phyloP scores from a whole-genome alignment of 2,888 invertebrate genomes.

The Philopedon plagiatum region DNA sequence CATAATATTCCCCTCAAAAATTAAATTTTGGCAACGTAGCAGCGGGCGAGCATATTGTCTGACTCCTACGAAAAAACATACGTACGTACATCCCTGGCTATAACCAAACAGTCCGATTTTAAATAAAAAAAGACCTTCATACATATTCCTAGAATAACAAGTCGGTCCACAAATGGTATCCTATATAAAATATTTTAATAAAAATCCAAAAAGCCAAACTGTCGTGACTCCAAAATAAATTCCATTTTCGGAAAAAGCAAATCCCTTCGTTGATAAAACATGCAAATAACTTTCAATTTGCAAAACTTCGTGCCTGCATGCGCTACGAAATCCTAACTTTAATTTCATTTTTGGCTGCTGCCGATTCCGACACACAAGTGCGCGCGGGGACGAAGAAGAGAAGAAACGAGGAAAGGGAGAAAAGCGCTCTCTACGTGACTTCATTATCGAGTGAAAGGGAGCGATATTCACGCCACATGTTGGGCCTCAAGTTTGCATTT shows the following conservation, averaged over 20 bases:
- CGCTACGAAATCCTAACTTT: conserved; percentile 45
- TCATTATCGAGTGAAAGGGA: conserved; percentile 45
- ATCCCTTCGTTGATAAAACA: conserved; percentile 40
- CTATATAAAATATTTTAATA: conserved; percentile 16
- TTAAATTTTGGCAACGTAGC: too few relatives aligned
- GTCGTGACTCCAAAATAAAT: conserved; percentile 2
- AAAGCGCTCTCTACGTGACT: conserved; percentile 48
- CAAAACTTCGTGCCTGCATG: conserved; percentile 43
- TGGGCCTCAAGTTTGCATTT: conserved; percentile 45
- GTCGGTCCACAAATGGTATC: too few relatives aligned
- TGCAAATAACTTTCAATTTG: conserved; percentile 50
- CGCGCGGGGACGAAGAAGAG: conserved; percentile 26
- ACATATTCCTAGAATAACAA: too few relatives aligned
- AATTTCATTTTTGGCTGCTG: conserved; percentile 46
- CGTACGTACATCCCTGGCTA: too few relatives aligned
- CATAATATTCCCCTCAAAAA: too few relatives aligned
- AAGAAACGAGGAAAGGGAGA: too few relatives aligned
- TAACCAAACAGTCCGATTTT: too few relatives aligned
- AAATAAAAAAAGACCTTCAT: too few relatives aligned
- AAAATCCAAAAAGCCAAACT: background rate
- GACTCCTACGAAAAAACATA: too few relatives aligned
- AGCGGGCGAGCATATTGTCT: too few relatives aligned
- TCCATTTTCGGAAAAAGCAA: conserved; percentile 18
- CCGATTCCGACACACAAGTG: conserved; percentile 32
- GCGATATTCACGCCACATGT: conserved; percentile 48